These are phyloP conservation scores for Limenitis camilla DNA, from an alignment of 2,888 invertebrate genomes.

Conservation along the genomic window DNA sequence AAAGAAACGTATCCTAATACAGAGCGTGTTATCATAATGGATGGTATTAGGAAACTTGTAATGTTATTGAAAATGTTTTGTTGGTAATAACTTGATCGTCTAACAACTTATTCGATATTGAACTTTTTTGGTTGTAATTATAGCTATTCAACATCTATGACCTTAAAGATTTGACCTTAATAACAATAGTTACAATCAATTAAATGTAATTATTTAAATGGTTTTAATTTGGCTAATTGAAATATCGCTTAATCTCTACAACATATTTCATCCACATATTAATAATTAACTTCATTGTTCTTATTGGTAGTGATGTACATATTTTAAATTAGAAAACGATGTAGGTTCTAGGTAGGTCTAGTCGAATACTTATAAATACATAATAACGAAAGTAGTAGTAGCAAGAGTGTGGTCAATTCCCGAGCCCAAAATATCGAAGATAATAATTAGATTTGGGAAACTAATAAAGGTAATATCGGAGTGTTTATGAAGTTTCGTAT, in stretches of 20 bases:
- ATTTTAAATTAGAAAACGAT: too few species aligned
- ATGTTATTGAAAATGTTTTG: slow-evolving; percentile 32
- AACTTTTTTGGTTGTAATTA: slow-evolving; percentile 9
- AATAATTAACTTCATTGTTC: too few species aligned
- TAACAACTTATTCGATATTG: background rate
- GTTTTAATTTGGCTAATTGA: too few species aligned
- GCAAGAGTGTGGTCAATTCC: background rate
- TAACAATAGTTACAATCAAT: slow-evolving; percentile 1
- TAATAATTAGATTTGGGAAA: background rate
- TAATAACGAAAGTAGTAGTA: background rate
- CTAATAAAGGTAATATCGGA: background rate
- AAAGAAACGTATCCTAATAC: slow-evolving; percentile 37
- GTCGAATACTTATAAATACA: too few species aligned
- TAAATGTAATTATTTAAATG: background rate
- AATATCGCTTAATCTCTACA: too few species aligned
- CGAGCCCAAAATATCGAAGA: background rate
- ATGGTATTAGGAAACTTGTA: slow-evolving; percentile 27
- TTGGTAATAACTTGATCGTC: background rate
- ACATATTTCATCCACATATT: slow-evolving; percentile 4
- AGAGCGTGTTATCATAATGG: slow-evolving; percentile 37
- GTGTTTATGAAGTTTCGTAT: slow-evolving; percentile 2
- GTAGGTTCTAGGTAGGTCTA: too few species aligned
- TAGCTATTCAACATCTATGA: slow-evolving; percentile 6
- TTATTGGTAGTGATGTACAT: too few species aligned
- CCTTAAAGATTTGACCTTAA: slow-evolving; percentile 12